Base-by-base conservation (phyloP, 2,113 vertebrate species). In the Cephalopterus ornatus region DNA sequence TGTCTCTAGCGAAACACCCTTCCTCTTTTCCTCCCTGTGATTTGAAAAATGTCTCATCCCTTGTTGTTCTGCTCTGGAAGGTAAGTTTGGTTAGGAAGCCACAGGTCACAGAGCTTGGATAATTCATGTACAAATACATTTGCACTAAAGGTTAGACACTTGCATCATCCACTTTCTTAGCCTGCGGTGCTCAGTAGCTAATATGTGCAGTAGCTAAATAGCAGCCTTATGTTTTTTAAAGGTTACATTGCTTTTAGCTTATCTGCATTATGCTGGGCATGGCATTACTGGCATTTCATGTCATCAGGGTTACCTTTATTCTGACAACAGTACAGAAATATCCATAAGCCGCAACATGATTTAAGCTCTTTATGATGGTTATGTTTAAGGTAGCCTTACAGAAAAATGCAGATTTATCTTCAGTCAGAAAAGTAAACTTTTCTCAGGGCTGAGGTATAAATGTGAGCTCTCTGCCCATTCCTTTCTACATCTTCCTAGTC, bases 221-320 rank as follows among this genome's bases (percentile, higher is more conserved):
- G 66, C 56, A 97, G 59, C 49, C 62, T 85, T 58, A 67, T 87
- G 33, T 66, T 68, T 95, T 76, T 71, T 33, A 97, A 97, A 97
- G 91, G 84, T 90, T 95, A 94, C 47, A 68, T 83, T 92, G 77
- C 79, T 96, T 93, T 93, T 89, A 92, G 59, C 71, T 95, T 89
- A 95, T 93, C 83, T 94, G 37, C 44, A 59, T 86, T 91, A 67
- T 46, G 21, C 46, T 66, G 62, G 74, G 42, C 53, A 74, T 70
- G 70, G 63, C 55, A 59, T 71, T 92, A 72, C 67, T 76, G 87
- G 66, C 85, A 80, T 96, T 95, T 96, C 75, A 61, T 87, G 78
- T 93, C 82, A 79, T 73, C 67, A 79, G 67, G 74, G 42, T 89
- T 95, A 82, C 95, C 66, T 97, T 94, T 94, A 53, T 93, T 94